Evolutionary conservation across 2,797 vertebrate genomes (phyloP).

Genomic region (Eulemur rubriventer): DNA sequence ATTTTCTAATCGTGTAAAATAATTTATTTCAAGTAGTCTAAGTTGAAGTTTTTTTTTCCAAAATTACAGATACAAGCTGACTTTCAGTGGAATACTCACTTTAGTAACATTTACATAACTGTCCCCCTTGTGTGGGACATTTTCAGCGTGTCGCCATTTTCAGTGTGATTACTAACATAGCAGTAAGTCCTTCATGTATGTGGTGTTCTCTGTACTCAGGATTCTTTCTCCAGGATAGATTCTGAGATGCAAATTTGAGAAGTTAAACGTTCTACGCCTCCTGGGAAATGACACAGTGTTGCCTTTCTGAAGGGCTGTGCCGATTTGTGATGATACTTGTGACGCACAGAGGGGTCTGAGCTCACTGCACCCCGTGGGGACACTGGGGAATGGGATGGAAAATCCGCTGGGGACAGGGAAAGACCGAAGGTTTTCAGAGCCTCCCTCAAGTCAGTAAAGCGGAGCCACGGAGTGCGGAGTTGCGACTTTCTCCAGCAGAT

Average conservation of each 20-base stretch:
- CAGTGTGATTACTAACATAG: background rate
- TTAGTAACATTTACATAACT: background rate
- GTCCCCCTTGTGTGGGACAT: background rate
- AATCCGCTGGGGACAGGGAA: background rate
- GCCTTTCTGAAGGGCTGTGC: fast-evolving
- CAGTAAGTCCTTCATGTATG: fast-evolving
- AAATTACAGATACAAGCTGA: background rate
- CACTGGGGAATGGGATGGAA: background rate
- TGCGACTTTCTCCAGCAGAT: no score
- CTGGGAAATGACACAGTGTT: background rate
- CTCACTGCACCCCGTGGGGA: fast-evolving
- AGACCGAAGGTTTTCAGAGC: no score
- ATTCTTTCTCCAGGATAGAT: background rate
- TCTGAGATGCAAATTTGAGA: background rate
- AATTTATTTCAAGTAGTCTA: background rate
- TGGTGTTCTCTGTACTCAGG: no score
- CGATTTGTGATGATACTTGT: fast-evolving
- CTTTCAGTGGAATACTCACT: background rate
- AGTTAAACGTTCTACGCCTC: background rate
- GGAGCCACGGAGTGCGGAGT: fast-evolving
- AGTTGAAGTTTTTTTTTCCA: background rate
- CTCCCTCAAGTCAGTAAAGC: background rate
- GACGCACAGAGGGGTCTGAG: background rate
- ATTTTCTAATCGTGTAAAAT: background rate
- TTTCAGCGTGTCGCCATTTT: background rate